Evolutionary conservation across 2,113 vertebrate genomes (phyloP), one percentile per base, ranked within the genome.

Genomic region (Campylorhamphus procurvoides): DNA sequence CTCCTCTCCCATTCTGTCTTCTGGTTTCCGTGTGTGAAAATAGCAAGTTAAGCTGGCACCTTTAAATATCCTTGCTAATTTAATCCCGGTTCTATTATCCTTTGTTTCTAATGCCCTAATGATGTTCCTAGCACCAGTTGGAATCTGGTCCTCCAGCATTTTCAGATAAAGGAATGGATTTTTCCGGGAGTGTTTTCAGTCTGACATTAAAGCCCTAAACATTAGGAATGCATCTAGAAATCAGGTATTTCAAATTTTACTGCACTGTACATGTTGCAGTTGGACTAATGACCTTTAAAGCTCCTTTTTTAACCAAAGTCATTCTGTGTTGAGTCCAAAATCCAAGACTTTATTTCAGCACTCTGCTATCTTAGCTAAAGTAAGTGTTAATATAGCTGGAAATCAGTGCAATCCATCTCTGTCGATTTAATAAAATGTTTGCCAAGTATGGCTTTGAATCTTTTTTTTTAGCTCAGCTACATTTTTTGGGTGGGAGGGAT

Each of bases 1-100:
- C 12, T 12, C 2, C 3, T 59, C 7, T 74, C 17, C 15, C 7
- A 0, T 20, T 10, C 39, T 31, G 5, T 18, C 9, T 31, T 42
- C 23, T 27, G 0, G 17, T 72, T 63, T 35, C 4, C 8, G 2
- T 0, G 7, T 14, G 31, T 60, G 66, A 27, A 56, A 83, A 68
- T 44, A 66, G 31, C 11, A 6, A 9, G 18, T 35, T 87, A 68
- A 82, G 35, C 16, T 56, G 47, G 3, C 9, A 5, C 19, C 12
- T 68, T 47, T 47, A 28, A 68, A 44, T 46, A 39, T 18, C 53
- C 22, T 16, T 44, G 16, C 39, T 78, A 20, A 47, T n/a, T 68
- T 79, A 71, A 17, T 53, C 2, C 4, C 7, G 14, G 6, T 24
- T 89, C 75, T 79, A 44, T 47, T 37, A 15, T 6, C 3, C 16